phyloP scores from a whole-genome alignment of 2,888 invertebrate species.

The Epinotia brunnichana region DNA sequence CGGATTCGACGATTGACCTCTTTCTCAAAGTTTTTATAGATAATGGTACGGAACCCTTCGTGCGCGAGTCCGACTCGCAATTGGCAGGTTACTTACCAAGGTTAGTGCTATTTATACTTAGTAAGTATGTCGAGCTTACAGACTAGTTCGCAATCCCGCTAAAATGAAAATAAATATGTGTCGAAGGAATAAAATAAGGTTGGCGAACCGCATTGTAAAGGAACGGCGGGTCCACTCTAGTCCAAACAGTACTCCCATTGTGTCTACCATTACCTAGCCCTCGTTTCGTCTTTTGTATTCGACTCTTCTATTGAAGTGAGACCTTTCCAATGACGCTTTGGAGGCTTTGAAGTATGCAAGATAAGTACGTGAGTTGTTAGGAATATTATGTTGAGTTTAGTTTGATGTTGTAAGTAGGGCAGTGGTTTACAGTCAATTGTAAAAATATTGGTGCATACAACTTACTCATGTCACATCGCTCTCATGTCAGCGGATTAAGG shows the following conservation, averaged over 20 bases:
- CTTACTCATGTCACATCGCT: no score
- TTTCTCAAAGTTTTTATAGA: no score
- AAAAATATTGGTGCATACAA: no score
- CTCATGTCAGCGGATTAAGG: no score
- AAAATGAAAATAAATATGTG: slow-evolving; percentile 73
- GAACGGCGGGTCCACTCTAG: slow-evolving; percentile 68
- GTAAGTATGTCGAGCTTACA: no score
- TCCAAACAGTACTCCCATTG: slow-evolving; percentile 82
- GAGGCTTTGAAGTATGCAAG: slow-evolving; percentile 78
- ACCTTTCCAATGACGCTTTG: slow-evolving; percentile 81
- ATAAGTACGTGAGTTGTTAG: slow-evolving; percentile 54
- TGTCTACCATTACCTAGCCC: slow-evolving; percentile 82
- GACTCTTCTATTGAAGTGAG: slow-evolving; percentile 80
- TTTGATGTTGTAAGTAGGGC: slow-evolving; percentile 21
- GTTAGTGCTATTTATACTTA: no score
- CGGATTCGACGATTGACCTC: no score
- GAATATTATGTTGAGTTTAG: slow-evolving; percentile 28
- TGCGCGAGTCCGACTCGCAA: no score
- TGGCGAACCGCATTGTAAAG: slow-evolving; percentile 74
- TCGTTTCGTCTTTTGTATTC: slow-evolving; percentile 81
- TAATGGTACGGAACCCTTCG: no score
- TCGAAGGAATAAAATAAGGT: slow-evolving; percentile 78
- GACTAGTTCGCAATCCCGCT: slow-evolving; percentile 45
- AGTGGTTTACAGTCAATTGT: no score
- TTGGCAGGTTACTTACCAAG: no score